Percentiles rank a stretch among this genome's conserved stretches.
Conservation (phyloP, 2,113 vertebrate genomes). For the Urocynchramus pylzowi region DNA sequence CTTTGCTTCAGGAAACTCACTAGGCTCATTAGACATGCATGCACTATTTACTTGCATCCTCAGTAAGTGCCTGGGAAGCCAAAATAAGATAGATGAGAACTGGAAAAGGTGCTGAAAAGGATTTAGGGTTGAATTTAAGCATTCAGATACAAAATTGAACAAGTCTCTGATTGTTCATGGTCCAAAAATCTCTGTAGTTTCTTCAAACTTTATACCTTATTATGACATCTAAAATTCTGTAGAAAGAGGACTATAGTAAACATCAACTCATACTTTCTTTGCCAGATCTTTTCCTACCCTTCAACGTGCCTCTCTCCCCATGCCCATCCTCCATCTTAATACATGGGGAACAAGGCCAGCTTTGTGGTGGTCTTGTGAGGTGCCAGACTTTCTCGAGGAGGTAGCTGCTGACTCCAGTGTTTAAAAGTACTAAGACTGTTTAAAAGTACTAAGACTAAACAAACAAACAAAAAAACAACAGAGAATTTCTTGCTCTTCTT, state of each 20-base stretch:
- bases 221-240: neutral
- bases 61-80: neutral
- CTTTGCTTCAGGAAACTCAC: neutral
- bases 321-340: neutral
- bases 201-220: neutral
- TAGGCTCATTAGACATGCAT: neutral
- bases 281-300: neutral
- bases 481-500: neutral
- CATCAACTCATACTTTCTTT: neutral
- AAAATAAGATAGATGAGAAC: neutral
- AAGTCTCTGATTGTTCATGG: neutral
- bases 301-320: fast-evolving
- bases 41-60: neutral
- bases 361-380: neutral
- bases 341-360: neutral
- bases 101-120: neutral
- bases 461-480: neutral
- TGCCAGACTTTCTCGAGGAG: neutral
- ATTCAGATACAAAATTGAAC: neutral
- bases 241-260: neutral
- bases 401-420: neutral
- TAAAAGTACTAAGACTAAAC: neutral
- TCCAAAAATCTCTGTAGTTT: neutral
- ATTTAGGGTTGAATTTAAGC: neutral
- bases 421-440: neutral